Evolutionary conservation across 1,140 invertebrate species (phyloP).

Genomic region (Drosophila ironensis): DNA sequence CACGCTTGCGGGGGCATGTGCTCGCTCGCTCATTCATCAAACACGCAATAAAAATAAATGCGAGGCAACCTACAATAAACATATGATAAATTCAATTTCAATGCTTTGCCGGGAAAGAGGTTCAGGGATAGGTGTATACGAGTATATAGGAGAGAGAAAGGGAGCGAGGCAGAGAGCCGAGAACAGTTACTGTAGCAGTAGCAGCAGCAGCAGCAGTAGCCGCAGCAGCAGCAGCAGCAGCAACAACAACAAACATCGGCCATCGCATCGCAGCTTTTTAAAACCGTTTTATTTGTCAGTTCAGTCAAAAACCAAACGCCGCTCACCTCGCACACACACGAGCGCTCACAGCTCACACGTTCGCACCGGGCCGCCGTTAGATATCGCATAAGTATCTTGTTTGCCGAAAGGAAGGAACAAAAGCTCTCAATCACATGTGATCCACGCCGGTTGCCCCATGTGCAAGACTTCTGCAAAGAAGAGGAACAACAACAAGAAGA

Average conservation of each 20-base stretch:
- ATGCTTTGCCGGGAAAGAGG: slow-evolving; percentile 31
- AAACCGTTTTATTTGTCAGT: slow-evolving; percentile 46
- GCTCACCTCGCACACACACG: slow-evolving; percentile 3
- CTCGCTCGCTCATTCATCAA: slow-evolving; percentile 42
- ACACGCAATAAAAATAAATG: slow-evolving; percentile 44
- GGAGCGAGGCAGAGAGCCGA: slow-evolving; percentile 31
- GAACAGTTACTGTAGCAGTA: too few relatives aligned
- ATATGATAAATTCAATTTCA: slow-evolving; percentile 57
- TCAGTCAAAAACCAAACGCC: too few relatives aligned
- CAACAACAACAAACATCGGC: slow-evolving; percentile 20
- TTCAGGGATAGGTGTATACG: slow-evolving; percentile 4
- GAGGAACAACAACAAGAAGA: too few relatives aligned
- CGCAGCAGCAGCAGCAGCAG: slow-evolving; percentile 28
- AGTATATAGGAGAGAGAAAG: slow-evolving; percentile 19
- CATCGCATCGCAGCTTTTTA: slow-evolving; percentile 56
- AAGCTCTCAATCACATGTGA: slow-evolving; percentile 46
- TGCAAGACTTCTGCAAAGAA: slow-evolving; percentile 13
- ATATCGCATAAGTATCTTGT: slow-evolving; percentile 43
- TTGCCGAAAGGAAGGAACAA: slow-evolving; percentile 28
- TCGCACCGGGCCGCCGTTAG: slow-evolving; percentile 19
- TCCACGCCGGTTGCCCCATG: slow-evolving; percentile 31
- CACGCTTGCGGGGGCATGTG: slow-evolving; percentile 24
- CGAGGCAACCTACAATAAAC: slow-evolving; percentile 22
- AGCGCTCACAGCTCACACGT: slow-evolving; percentile 37
- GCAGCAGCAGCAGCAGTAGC: slow-evolving; percentile 25